Conservation (phyloP, 2,797 vertebrate genomes). For the Pipistrellus kuhlii region DNA sequence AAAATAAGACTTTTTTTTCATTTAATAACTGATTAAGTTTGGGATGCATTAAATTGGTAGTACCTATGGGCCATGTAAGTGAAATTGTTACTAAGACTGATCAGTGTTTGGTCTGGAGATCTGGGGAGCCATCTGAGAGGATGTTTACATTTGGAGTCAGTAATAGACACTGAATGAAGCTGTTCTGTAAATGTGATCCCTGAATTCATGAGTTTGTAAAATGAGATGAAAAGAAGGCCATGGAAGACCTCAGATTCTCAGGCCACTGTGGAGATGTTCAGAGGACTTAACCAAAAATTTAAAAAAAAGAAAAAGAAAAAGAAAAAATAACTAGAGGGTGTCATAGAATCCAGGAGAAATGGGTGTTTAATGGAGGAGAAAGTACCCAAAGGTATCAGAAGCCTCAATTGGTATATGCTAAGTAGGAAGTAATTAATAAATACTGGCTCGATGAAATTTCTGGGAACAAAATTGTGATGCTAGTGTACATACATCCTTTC, state of each 20-base stretch:
- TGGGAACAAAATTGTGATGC: not conserved
- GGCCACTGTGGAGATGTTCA: not conserved
- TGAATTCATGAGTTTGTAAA: not conserved
- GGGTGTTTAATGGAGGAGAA: not conserved
- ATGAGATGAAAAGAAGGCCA: not conserved
- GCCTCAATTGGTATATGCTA: not conserved
- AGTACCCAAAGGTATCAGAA: not conserved
- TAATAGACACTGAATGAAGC: not conserved
- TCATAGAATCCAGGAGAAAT: not conserved
- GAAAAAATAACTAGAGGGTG: not conserved
- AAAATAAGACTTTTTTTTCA: not conserved
- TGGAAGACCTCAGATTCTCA: not conserved
- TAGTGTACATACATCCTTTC: not conserved
- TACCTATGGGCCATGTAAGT: not conserved
- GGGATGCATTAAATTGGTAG: not conserved
- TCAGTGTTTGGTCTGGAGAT: not conserved
- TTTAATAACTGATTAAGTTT: not conserved
- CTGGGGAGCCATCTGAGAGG: not conserved
- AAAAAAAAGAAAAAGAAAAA: not conserved
- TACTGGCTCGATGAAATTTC: not conserved
- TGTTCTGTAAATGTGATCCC: not conserved
- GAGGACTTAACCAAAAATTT: not conserved
- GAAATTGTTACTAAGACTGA: not conserved
- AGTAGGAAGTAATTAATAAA: not conserved
- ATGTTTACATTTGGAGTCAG: not conserved